Percentiles rank a stretch among this genome's conserved stretches.
These are phyloP conservation scores for Bradypodion pumilum DNA, from an alignment of 2,797 vertebrate genomes.

Conservation along the genomic window DNA sequence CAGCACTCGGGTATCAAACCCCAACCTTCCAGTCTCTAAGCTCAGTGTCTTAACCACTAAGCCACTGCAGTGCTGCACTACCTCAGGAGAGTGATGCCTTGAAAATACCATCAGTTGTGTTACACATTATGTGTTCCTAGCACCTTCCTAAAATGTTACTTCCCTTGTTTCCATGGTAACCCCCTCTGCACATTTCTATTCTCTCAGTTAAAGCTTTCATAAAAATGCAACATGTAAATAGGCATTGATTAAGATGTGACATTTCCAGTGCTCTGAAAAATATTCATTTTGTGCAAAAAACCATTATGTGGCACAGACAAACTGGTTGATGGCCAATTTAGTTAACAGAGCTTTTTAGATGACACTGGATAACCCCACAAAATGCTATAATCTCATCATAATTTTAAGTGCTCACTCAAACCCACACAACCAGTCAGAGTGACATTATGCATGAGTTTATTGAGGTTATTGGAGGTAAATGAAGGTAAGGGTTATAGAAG, in stretches of 20 bases:
- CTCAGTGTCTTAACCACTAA: no score
- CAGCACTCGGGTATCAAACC: no score
- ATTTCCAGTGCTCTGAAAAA: constrained; percentile 69
- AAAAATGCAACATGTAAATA: constrained; percentile 74
- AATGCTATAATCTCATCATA: constrained; percentile 48
- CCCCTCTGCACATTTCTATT: constrained; percentile 67
- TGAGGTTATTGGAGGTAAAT: fast-evolving
- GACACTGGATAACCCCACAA: constrained; percentile 62
- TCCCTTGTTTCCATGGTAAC: constrained; percentile 76
- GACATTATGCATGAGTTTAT: constrained; percentile 17
- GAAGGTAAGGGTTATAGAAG: constrained; percentile 8
- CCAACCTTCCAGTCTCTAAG: no score
- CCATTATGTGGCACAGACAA: constrained; percentile 70
- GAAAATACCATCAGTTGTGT: fast-evolving
- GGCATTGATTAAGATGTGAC: constrained; percentile 79
- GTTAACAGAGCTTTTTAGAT: constrained; percentile 73
- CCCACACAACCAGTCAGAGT: constrained; percentile 2
- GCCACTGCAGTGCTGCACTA: no score
- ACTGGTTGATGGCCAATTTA: constrained; percentile 75
- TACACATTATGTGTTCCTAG: neutral
- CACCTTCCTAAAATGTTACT: constrained; percentile 25
- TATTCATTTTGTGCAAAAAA: constrained; percentile 70
- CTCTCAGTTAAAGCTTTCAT: constrained; percentile 73
- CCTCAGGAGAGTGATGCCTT: constrained; percentile 22
- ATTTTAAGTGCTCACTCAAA: constrained; percentile 34